Percentiles rank a stretch among this genome's conserved stretches.
Conservation (phyloP, 1,140 invertebrate genomes). For the Lepidurus apus region DNA sequence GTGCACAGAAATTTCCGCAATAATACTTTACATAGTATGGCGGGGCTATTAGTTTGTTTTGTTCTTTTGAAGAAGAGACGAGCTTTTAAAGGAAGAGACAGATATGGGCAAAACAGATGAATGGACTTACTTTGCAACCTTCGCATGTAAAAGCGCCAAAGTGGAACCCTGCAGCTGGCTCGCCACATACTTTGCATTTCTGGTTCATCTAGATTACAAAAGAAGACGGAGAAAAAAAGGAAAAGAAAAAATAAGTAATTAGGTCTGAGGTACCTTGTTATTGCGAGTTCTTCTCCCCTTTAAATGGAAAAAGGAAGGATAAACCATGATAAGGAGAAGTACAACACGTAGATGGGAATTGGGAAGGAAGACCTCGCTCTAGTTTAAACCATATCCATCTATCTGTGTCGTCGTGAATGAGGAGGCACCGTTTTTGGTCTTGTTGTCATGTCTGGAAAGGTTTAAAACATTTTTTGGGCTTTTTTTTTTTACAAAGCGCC, state of each 20-base stretch:
- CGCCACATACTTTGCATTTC: slow-evolving; percentile 51
- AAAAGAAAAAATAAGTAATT: not conserved
- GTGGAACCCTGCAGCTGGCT: slow-evolving; percentile 55
- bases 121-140: slow-evolving; percentile 53
- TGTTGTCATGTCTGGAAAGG: not conserved
- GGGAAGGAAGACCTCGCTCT: not conserved
- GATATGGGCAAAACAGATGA: slow-evolving; percentile 42
- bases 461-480: not conserved
- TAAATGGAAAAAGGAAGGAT: no score
- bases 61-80: not conserved
- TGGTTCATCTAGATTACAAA: slow-evolving; percentile 44
- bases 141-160: slow-evolving; percentile 59
- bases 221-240: slow-evolving; percentile 13
- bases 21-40: no score
- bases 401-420: slow-evolving; percentile 12
- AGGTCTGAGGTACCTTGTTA: not conserved
- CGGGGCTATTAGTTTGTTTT: no score
- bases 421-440: not conserved
- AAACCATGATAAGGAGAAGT: not conserved
- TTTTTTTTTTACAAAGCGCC: not conserved
- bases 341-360: not conserved
- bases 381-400: not conserved
- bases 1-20: no score
- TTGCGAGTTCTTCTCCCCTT: no score
- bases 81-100: not conserved